Percentiles rank a stretch among this genome's conserved stretches.
These are phyloP conservation scores for Hemistola chrysoprasaria DNA, from an alignment of 2,888 invertebrate genomes.

Conservation along the genomic window DNA sequence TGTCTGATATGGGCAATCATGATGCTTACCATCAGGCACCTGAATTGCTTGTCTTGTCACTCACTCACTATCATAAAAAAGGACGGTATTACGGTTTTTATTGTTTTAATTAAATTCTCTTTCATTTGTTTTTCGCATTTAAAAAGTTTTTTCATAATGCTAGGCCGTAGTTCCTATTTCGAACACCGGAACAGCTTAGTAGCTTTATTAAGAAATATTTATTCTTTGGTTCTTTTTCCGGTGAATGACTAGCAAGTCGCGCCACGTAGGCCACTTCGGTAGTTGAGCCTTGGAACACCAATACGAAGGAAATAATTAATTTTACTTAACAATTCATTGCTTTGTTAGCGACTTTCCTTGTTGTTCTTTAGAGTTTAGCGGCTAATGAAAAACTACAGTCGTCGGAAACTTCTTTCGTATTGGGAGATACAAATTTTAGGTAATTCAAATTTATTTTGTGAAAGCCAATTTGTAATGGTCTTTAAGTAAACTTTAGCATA, in stretches of 20 bases:
- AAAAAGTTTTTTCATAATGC: too few species aligned
- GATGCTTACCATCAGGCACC: too few species aligned
- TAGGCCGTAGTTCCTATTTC: too few species aligned
- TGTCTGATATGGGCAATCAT: too few species aligned
- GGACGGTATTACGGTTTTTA: too few species aligned
- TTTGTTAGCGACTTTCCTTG: constrained; percentile 36
- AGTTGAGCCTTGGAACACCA: constrained; percentile 41
- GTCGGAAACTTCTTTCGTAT: constrained; percentile 3
- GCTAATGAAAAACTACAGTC: constrained; percentile 15
- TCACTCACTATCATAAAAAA: too few species aligned
- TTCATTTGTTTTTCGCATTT: too few species aligned
- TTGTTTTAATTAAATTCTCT: too few species aligned
- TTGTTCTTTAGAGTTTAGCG: constrained; percentile 17
- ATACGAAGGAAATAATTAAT: constrained; percentile 48
- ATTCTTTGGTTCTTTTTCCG: constrained; percentile 38
- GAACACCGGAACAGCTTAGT: too few species aligned
- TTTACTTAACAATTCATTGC: constrained; percentile 44
- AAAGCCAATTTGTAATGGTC: too few species aligned
- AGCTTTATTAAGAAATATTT: constrained; percentile 23
- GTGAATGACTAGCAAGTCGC: constrained; percentile 40
- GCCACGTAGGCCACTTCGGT: constrained; percentile 45
- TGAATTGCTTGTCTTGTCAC: too few species aligned
- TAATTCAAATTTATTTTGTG: not conserved
- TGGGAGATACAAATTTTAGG: not conserved
- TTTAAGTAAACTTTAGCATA: too few species aligned